Evolutionary conservation across 2,113 vertebrate genomes (phyloP).

Genomic region (Morone saxatilis): DNA sequence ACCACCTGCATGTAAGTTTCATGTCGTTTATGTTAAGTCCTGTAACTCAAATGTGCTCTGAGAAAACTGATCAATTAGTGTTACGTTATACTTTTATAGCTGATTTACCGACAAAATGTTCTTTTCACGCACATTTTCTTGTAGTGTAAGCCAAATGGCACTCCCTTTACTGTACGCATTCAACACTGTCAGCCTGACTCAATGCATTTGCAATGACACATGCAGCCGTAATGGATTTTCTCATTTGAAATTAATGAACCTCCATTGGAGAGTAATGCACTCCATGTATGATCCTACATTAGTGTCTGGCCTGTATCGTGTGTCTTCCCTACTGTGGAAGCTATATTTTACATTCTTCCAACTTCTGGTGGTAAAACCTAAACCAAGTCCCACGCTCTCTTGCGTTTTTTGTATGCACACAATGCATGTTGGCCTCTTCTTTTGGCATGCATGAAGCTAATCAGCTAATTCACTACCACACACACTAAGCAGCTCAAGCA

Average conservation of each 20-base stretch:
- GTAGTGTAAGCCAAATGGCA: neutral
- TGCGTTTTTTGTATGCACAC: neutral
- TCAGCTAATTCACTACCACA: conserved; percentile 43
- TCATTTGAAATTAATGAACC: conserved; percentile 63
- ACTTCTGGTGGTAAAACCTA: neutral
- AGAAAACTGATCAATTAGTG: neutral
- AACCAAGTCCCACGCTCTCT: neutral
- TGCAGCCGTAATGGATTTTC: conserved; percentile 22
- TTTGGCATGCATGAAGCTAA: conserved; percentile 31
- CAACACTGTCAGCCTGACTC: conserved; percentile 31
- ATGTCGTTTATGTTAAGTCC: neutral
- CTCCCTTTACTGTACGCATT: neutral
- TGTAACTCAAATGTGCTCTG: neutral
- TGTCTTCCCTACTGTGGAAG: neutral
- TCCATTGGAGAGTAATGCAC: conserved; percentile 20
- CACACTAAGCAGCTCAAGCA: conserved; percentile 51
- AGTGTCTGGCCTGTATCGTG: neutral
- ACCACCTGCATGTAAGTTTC: neutral
- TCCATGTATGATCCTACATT: conserved; percentile 2
- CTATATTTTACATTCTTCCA: neutral
- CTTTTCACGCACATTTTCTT: neutral
- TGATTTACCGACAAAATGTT: conserved; percentile 4
- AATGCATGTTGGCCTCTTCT: neutral
- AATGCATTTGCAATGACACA: conserved; percentile 23
- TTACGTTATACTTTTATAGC: neutral